Evolutionary conservation across 2,888 invertebrate genomes (phyloP).

Genomic region (Megalurothrips usitatus): DNA sequence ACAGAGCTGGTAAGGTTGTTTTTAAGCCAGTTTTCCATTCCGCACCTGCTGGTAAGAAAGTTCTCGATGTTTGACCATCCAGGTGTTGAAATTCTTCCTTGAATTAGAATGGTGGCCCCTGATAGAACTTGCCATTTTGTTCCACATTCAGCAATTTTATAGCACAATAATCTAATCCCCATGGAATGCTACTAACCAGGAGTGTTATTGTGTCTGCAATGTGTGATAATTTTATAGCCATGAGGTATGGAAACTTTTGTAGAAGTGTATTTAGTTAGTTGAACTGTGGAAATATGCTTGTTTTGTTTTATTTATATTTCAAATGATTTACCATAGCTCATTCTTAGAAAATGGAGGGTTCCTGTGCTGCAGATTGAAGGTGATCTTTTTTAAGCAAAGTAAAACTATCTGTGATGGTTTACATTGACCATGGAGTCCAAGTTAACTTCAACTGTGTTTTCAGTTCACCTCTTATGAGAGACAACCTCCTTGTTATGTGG

Average conservation of each 20-base stretch:
- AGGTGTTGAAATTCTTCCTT: no score
- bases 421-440: neutral
- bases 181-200: neutral
- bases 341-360: no score
- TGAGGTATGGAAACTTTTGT: neutral
- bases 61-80: no score
- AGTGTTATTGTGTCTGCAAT: slow-evolving; percentile 19
- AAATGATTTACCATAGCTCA: neutral
- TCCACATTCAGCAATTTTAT: neutral
- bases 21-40: no score
- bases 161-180: neutral
- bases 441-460: neutral
- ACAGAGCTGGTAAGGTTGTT: no score
- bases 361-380: no score
- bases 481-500: no score
- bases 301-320: neutral
- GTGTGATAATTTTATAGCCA: slow-evolving; percentile 5
- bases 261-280: neutral
- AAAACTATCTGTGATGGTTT: neutral
- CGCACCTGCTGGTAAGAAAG: no score
- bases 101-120: no score
- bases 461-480: no score
- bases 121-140: neutral
- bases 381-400: neutral
- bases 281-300: neutral